A percentile compares a stretch with the other conserved stretches of the same genome.
These are phyloP conservation scores for Poeciliopsis turrubarensis DNA, from an alignment of 2,113 vertebrate species.

Conservation along the genomic window DNA sequence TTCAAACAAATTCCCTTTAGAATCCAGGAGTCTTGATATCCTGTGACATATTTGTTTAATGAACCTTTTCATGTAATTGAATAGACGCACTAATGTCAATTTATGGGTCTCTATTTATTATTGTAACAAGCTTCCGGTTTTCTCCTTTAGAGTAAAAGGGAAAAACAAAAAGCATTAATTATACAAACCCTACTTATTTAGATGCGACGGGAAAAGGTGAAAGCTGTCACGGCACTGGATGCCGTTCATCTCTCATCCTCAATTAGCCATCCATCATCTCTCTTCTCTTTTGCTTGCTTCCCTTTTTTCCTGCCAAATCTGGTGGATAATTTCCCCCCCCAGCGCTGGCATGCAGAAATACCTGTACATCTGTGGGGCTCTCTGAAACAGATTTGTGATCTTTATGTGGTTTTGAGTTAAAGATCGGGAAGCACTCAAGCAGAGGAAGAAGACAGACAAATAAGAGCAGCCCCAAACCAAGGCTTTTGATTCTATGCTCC, in stretches of 20 bases:
- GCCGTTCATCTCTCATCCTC: conserved; percentile 61
- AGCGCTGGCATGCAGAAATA: conserved; percentile 14
- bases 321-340: conserved; percentile 21
- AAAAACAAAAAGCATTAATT: conserved; percentile 3
- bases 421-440: conserved; percentile 2
- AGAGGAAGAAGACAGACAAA: conserved; percentile 7
- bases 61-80: neutral
- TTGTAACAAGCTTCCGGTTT: neutral
- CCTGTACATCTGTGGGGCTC: conserved; percentile 10
- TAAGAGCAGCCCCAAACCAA: neutral
- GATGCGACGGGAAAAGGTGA: conserved; percentile 39
- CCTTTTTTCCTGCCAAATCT: conserved; percentile 26
- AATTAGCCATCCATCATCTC: conserved; percentile 65
- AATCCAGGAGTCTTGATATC: neutral
- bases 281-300: conserved; percentile 37
- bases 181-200: conserved; percentile 22
- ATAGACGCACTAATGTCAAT: neutral
- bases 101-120: neutral
- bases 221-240: conserved; percentile 38
- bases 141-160: conserved; percentile 2
- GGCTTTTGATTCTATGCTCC: neutral
- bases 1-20: neutral
- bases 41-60: neutral
- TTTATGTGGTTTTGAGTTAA: conserved; percentile 4
- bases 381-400: conserved; percentile 13